These are phyloP conservation scores for Drosophila bifasciata DNA, from an alignment of 1,140 invertebrate species.

Conservation along the genomic window DNA sequence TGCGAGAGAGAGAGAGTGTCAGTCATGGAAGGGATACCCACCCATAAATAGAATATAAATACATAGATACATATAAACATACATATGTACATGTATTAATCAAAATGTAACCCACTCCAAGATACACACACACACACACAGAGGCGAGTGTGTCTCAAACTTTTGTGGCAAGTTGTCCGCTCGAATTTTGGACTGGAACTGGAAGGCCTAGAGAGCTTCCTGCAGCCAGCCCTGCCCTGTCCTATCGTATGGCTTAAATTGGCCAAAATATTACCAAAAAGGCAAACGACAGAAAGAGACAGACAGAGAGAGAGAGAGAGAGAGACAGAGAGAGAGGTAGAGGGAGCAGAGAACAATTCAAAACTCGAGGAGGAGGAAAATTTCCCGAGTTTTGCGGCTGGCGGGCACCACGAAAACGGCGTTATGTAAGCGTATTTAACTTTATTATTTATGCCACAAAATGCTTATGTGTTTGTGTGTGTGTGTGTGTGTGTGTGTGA, in stretches of 20 bases:
- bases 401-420: slow-evolving; percentile 59
- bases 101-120: not conserved
- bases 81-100: not conserved
- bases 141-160: slow-evolving; percentile 28
- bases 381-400: slow-evolving; percentile 33
- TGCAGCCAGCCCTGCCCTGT: not conserved
- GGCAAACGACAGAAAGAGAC: slow-evolving; percentile 32
- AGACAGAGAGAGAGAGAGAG: slow-evolving; percentile 12
- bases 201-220: too few species aligned
- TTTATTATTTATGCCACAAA: slow-evolving; percentile 77
- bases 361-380: slow-evolving; percentile 29
- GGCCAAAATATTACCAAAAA: slow-evolving; percentile 71
- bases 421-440: slow-evolving; percentile 81
- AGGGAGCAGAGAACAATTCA: slow-evolving; percentile 45
- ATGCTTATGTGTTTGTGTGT: slow-evolving; percentile 8
- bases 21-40: too few species aligned
- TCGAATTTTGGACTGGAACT: slow-evolving; percentile 28
- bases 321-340: slow-evolving; percentile 12
- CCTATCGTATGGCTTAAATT: slow-evolving; percentile 53
- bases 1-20: too few species aligned
- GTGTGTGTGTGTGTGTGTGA: slow-evolving; percentile 19
- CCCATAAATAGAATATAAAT: too few species aligned
- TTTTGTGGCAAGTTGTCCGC: slow-evolving; percentile 44
- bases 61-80: too few species aligned
- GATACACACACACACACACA: not conserved